Base-by-base conservation (phyloP, 2,888 invertebrate genomes). In the Melinaea marsaeus region DNA sequence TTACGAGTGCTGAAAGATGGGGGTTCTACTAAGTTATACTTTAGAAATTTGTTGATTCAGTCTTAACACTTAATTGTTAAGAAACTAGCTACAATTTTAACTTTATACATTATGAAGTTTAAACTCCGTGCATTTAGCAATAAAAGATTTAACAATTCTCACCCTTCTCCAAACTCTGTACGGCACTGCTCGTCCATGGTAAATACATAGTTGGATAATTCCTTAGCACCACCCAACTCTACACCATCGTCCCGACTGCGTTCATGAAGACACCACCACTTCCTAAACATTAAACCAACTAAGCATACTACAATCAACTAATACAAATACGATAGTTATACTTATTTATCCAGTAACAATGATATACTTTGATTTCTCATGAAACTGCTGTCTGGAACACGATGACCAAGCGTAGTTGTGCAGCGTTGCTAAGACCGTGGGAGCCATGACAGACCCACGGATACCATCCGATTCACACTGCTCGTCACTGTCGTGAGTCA, bases 181-280 rank as follows among this genome's bases (percentile, higher is more conserved):
- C 95, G 89, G 77, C 96, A 96, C 77, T 96, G 96, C 72, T 95
- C 95, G 74, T 95, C 95, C 92, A 95, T 93, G 3, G 93, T 93
- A 81, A 95, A 94, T 57, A 92, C 90, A 67, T 92, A 92, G 67
- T 84, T 81, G 57, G 92, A 90, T 48, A 89, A 77, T 66, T 87
- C 85, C 65, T 79, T 84, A n/a, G 87, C 84, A 11, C 93, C 88
- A 4, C 92, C 92, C 9, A 92, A 83, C 72, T 91, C 92, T 59
- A 94, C 85, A 2, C 92, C 88, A 5, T 92, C 91, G 46, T 93
- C 91, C 51, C 80, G 85, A 62, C 90, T 89, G 34, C 90, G 80
- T 67, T 88, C 81, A 57, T 88, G 88, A 3, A 90, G 80, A 61
- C 90, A 90, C 86, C 86, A 88, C 89, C 88, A 88, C 60, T 79